These are phyloP conservation scores for Epirrhoe tristata DNA, from an alignment of 2,888 invertebrate species.

Conservation along the genomic window DNA sequence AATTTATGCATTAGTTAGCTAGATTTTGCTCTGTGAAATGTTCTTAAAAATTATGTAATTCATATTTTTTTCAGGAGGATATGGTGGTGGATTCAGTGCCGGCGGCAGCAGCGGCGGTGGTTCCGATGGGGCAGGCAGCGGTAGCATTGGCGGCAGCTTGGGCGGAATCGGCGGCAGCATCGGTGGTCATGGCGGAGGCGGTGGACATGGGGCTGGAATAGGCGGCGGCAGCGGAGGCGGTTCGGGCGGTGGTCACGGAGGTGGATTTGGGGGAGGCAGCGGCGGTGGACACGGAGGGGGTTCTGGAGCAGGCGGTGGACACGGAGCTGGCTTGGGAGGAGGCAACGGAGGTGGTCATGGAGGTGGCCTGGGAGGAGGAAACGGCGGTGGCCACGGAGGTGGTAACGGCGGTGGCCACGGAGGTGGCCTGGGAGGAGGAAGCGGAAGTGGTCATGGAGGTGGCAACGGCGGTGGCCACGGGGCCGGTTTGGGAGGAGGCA, in stretches of 20 bases:
- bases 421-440: slow-evolving; percentile 32
- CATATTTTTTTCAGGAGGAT: neutral
- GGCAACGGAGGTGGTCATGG: slow-evolving; percentile 36
- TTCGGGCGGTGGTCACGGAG: neutral
- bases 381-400: slow-evolving; percentile 42
- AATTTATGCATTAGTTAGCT: too few species aligned
- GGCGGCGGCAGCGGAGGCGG: too few species aligned
- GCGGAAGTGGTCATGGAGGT: slow-evolving; percentile 36
- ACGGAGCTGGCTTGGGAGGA: slow-evolving; percentile 2
- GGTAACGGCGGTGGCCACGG: slow-evolving; percentile 40
- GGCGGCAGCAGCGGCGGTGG: too few species aligned
- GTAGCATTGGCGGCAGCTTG: neutral
- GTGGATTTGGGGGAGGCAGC: slow-evolving; percentile 43
- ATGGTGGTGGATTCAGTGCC: neutral
- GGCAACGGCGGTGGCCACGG: slow-evolving; percentile 21
- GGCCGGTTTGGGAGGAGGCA: slow-evolving; percentile 39
- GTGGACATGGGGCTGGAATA: neutral
- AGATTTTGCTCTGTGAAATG: too few species aligned
- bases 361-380: slow-evolving; percentile 32
- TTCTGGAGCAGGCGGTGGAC: slow-evolving; percentile 31
- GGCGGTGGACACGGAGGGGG: slow-evolving; percentile 42
- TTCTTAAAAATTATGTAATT: neutral
- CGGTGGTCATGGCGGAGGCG: neutral
- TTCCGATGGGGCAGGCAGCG: neutral
- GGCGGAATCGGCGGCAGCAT: too few species aligned